These are phyloP conservation scores for Trichonephila clavata DNA, from an alignment of 1,140 invertebrate species.

Conservation along the genomic window DNA sequence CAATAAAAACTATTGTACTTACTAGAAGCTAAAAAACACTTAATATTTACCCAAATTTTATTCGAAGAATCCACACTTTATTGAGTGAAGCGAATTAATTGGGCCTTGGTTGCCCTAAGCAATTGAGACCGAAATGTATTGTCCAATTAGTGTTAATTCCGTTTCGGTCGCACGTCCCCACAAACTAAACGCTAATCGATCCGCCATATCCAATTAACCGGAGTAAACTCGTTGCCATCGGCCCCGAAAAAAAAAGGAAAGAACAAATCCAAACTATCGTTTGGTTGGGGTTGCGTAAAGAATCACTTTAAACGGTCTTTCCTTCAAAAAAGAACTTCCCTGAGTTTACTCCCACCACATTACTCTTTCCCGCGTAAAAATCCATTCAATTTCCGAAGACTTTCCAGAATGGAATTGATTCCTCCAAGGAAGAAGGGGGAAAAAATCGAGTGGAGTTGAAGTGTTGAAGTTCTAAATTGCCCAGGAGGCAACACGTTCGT, in stretches of 20 bases:
- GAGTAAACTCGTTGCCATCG: constrained; percentile 45
- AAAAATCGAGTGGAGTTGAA: constrained; percentile 17
- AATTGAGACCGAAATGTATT: background rate
- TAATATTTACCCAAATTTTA: background rate
- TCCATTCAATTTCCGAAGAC: constrained; percentile 58
- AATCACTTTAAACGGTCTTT: constrained; percentile 39
- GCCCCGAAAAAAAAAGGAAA: background rate
- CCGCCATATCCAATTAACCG: constrained; percentile 45
- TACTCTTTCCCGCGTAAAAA: background rate
- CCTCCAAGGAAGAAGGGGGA: background rate
- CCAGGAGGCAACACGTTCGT: constrained; percentile 49
- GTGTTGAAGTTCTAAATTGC: constrained; percentile 67
- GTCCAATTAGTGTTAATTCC: constrained; percentile 28
- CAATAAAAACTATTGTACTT: too few relatives aligned
- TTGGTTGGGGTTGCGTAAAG: constrained; percentile 22
- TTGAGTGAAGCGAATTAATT: constrained; percentile 17
- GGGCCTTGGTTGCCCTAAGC: background rate
- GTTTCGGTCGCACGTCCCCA: constrained; percentile 15
- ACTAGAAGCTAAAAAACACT: too few relatives aligned
- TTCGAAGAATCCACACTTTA: background rate
- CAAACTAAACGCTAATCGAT: constrained; percentile 26
- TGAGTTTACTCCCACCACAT: constrained; percentile 4
- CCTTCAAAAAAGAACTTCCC: constrained; percentile 12
- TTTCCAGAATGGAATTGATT: constrained; percentile 40
- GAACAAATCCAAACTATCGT: background rate